phyloP scores from a whole-genome alignment of 2,888 invertebrate genomes.

The Carabus problematicus region DNA sequence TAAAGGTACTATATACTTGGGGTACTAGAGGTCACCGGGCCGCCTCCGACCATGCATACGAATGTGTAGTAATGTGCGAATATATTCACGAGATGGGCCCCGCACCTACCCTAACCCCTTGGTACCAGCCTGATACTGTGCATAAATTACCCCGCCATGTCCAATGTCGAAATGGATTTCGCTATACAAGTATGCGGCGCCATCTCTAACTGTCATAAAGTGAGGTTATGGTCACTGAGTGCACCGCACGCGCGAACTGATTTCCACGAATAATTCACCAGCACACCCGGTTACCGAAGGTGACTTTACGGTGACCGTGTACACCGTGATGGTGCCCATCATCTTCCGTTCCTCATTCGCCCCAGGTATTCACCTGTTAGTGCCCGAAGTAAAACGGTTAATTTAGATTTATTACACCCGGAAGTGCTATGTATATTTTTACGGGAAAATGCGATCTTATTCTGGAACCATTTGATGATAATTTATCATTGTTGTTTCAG shows the following conservation, averaged over 20 bases:
- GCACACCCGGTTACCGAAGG: not conserved
- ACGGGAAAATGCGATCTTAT: too few species aligned
- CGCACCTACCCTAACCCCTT: not conserved
- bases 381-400: conserved; percentile 4
- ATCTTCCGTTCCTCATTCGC: too few species aligned
- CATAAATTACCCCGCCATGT: conserved; percentile 2
- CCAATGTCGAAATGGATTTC: too few species aligned
- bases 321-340: too few species aligned
- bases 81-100: conserved; percentile 14
- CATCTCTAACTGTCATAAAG: too few species aligned
- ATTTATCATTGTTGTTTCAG: too few species aligned
- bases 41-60: conserved; percentile 23
- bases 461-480: too few species aligned
- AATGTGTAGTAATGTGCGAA: conserved; percentile 20
- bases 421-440: too few species aligned
- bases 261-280: too few species aligned
- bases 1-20: not conserved
- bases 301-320: not conserved
- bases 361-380: too few species aligned
- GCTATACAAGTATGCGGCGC: too few species aligned
- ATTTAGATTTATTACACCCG: conserved; percentile 19
- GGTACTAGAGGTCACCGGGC: not conserved
- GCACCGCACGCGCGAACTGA: not conserved
- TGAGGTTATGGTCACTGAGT: not conserved
- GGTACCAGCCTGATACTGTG: conserved; percentile 17